Base-by-base conservation (phyloP, 2,113 vertebrate genomes). In the Calypte anna region DNA sequence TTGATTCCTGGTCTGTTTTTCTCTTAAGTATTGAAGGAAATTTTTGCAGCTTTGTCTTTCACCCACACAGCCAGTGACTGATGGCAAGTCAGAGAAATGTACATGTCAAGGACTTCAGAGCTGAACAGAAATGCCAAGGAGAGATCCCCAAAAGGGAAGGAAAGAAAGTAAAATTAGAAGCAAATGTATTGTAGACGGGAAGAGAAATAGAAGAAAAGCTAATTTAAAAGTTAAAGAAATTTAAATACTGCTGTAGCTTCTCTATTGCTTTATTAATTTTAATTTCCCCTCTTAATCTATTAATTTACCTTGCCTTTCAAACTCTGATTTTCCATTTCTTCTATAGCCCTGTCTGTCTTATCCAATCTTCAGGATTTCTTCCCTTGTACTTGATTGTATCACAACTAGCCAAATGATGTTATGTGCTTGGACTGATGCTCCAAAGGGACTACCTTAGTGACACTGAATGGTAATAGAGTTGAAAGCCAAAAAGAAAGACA, bases 21-120 rank as follows among this genome's bases (percentile, higher is more conserved):
- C 57, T 88, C 53, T 81, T 78, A 94, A 61, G 21, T 92, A 83
- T 87, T 75, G 66, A 82, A 86, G 81, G 77, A 94, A 95, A 93
- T 84, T 53, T 93, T 82, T 93, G 66, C 66, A 97, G 50, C 72
- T 62, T 43, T 91, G 23, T 85, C 88, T 75, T 93, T 92, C 46
- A 86, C 36, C 62, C 48, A 67, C 69, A 84, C 7, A 54, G 57
- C 4, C 10, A 4, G 30, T 89, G 77, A 75, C 82, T 79, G 83
- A 89, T 44, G 64, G 81, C 69, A 93, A 72, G 64, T 61, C 5
- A 1, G 73, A 86, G 73, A 83, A 96, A 72, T n/a, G 69, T 80
- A 64, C 69, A 30, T 36, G 38, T 84, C 80, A 84, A 92, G 88
- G 80, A 75, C 81, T 94, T 93, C 10, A 21, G 76, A 76, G 24